Base-by-base conservation (phyloP, 2,888 invertebrate genomes). In the Harmothoe impar region DNA sequence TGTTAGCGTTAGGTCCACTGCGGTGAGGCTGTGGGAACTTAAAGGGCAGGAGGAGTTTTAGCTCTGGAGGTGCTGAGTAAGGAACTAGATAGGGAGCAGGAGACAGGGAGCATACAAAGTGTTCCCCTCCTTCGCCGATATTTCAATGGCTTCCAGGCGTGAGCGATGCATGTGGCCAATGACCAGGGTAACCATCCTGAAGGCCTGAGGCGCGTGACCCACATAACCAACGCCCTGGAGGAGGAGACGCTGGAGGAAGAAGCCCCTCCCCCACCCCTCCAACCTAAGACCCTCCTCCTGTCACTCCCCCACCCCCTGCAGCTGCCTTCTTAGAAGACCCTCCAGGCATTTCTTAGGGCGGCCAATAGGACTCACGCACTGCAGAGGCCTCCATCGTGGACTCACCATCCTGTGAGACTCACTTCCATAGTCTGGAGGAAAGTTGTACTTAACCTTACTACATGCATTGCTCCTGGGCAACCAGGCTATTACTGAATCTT, bases 81-180 rank as follows among this genome's bases (percentile, higher is more conserved):
- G 43, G 43, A 43, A 43, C 5, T 3, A 43, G 5, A 10, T 43
- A 43, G 43, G 43, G 43, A 43, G 43, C 5, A 43, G 43, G 43
- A 43, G 5, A 43, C 43, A 43, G 25, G 25, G 72, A 29, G 72
- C 72, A 72, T 72, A 72, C 72, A 72, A 72, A 72, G 29, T 72
- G 1, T 72, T 15, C 5, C 72, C 72, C 29, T 29, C 29, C 72
- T n/a, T 72, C 62, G 84, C 35, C 33, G 43, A 84, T 84, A 84
- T 84, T 84, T 84, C 84, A 84, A 84, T 84, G 23, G 84, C 84
- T 5, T 17, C 25, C 23, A 43, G 84, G 84, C 84, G 25, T 84
- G 84, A 43, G 23, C 7, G 43, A 5, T 33, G 84, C 84, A 84
- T 72, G 84, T 25, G 84, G 43, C 84, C 84, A 84, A 84, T 84